Percentiles rank a stretch among this genome's conserved stretches.
Evolutionary conservation across 1,140 invertebrate species (phyloP).

Genomic region (Aleiodes sp.): DNA sequence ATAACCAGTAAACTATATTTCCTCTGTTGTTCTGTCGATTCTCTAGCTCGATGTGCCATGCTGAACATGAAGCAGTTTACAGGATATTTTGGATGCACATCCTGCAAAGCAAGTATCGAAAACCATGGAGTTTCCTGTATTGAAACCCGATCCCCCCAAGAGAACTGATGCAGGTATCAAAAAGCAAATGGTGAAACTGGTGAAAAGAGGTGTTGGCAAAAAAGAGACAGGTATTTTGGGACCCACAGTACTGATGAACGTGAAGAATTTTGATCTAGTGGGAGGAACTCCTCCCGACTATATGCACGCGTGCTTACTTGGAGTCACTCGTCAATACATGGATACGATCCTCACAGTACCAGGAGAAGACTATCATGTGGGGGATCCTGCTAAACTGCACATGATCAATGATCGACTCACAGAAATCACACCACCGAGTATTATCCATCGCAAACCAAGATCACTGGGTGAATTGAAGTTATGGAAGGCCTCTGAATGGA

Average conservation of each 20-base stretch:
- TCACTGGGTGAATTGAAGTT: slow-evolving; percentile 15
- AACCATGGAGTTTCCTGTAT: background rate
- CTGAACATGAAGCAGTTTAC: slow-evolving; percentile 38
- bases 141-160: background rate
- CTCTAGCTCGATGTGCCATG: slow-evolving; percentile 25
- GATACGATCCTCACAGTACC: background rate
- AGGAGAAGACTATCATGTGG: background rate
- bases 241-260: background rate
- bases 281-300: background rate
- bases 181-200: background rate
- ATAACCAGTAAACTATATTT: slow-evolving; percentile 31
- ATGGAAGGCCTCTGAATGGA: slow-evolving; percentile 43
- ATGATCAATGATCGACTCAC: background rate
- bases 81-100: slow-evolving; percentile 34
- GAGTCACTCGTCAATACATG: background rate
- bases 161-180: background rate
- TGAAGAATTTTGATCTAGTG: background rate
- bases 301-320: background rate
- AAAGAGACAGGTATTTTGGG: background rate
- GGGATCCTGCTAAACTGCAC: background rate
- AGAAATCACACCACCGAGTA: slow-evolving; percentile 27
- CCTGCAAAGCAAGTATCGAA: background rate
- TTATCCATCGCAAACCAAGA: slow-evolving; percentile 33
- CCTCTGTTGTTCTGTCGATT: slow-evolving; percentile 36
- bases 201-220: background rate